Evolutionary conservation across 2,888 invertebrate species (phyloP), one percentile per base, ranked within the genome.

Genomic region (Zygogramma bicolorata): DNA sequence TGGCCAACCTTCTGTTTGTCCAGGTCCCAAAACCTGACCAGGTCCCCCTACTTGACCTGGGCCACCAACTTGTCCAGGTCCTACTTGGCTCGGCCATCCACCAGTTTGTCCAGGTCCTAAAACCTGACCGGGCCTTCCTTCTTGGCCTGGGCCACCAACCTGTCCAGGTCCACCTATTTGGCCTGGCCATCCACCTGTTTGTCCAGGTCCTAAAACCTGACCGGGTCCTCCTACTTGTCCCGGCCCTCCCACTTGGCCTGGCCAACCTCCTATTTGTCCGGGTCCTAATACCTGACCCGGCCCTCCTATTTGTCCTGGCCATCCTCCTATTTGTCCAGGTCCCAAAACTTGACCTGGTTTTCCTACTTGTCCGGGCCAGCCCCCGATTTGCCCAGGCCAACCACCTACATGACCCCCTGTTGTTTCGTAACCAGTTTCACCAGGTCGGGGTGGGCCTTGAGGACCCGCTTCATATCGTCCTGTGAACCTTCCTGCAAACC

Each of bases 401-500:
- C 38, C 3, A 18, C 65, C 65, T 27, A 40, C 57, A 42, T 8
- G 20, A 46, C 46, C 46, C 59, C 59, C 68, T 5, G 65, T 38
- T 49, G 18, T 65, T 46, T 69, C 72, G 68, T 29, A 60, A 20
- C 65, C 70, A 31, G 49, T 3, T 31, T 63, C 68, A 31, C 61
- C 38, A n/a, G 63, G 15, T 31, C 53, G 42, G 27, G 68, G 73
- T 25, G 68, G 61, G n/a, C 66, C 70, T 40, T 25, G 46, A 42
- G 65, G 38, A 25, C 69, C 73, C 31, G 25, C 38, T 20, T 73
- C 77, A 70, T 81, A 83, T 65, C 79, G 77, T 6, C 83, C 84
- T 3, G 81, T 70, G 77, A 83, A 83, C 18, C 75, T 72, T n/a
- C 84, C 84, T 20, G 79, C 77, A 77, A 84, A 83, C 66, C 76